Evolutionary conservation across 2,888 invertebrate species (phyloP).

Genomic region (Smittia aterrima): DNA sequence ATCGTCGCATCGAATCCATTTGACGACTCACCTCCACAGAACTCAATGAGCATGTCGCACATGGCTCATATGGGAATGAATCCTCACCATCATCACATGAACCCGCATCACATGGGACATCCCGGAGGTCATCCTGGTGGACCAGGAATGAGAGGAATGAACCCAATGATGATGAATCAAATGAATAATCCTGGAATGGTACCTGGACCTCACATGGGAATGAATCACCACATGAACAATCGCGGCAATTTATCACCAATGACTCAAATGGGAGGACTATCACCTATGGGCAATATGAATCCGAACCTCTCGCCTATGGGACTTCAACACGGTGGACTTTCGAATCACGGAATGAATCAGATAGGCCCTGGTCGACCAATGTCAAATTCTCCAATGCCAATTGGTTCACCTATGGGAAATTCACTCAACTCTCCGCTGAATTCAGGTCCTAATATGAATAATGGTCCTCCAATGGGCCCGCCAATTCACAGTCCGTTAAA

Average conservation of each 20-base stretch:
- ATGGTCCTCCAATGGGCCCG: slow-evolving; percentile 72
- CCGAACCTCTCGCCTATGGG: slow-evolving; percentile 48
- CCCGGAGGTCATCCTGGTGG: slow-evolving; percentile 50
- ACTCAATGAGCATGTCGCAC: slow-evolving; percentile 63
- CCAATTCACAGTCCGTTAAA: slow-evolving; percentile 72
- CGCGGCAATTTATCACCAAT: slow-evolving; percentile 55
- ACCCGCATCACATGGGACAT: slow-evolving; percentile 65
- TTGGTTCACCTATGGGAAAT: slow-evolving; percentile 70
- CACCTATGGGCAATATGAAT: slow-evolving; percentile 61
- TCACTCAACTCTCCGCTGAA: slow-evolving; percentile 74
- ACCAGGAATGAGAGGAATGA: slow-evolving; percentile 59
- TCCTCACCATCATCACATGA: slow-evolving; percentile 66
- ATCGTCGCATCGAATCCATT: slow-evolving; percentile 94
- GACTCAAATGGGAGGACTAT: slow-evolving; percentile 54
- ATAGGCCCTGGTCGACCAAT: slow-evolving; percentile 39
- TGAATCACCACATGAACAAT: slow-evolving; percentile 44
- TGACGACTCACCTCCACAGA: slow-evolving; percentile 77
- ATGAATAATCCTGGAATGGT: slow-evolving; percentile 38
- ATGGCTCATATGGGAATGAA: slow-evolving; percentile 57
- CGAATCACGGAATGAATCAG: slow-evolving; percentile 45
- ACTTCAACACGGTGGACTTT: slow-evolving; percentile 44
- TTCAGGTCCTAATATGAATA: slow-evolving; percentile 64
- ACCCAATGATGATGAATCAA: slow-evolving; percentile 55
- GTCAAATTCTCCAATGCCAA: slow-evolving; percentile 63
- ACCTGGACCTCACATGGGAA: slow-evolving; percentile 14